Evolutionary conservation across 2,888 invertebrate genomes (phyloP), one percentile per base, ranked within the genome.

Genomic region (Chrysolina oricalcia): DNA sequence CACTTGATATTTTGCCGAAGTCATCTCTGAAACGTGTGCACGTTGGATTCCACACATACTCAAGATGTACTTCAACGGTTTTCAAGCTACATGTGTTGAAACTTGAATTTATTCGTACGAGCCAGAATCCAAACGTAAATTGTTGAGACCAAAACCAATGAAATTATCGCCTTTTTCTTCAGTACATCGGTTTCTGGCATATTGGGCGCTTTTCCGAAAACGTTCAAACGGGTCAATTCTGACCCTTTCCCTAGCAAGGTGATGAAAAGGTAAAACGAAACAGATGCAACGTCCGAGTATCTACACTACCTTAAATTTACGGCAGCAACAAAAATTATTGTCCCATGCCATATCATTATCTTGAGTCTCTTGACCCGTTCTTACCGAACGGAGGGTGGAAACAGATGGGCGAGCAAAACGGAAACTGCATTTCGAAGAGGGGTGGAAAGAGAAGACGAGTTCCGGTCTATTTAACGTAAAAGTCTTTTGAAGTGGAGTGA

Each of bases 361-460:
- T 48, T 27, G 59, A 59, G 15, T 59, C 23, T 59, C 35, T 67
- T 67, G 67, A 67, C 67, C 67, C 67, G 35, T 67, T 50, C 23
- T 67, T 23, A 67, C 10, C 9, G 40, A 27, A 17, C 48, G 66
- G 67, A 23, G 67, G 23, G 67, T 27, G 50, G 50, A 35, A 67
- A 67, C 67, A 67, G 67, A 67, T 67, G 67, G 48, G 35, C 23
- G 35, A 67, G 50, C 67, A 35, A 67, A 67, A 67, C 67, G 67
- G 67, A 67, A 67, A 67, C 50, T 50, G 67, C 67, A 50, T 27
- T 67, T 67, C 67, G 50, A 27, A 59, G 59, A 19, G 67, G 67
- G 67, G 67, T 50, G 67, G 50, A 48, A 27, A 67, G 50, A 27
- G 35, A 67, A 50, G 67, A 50, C 50, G 67, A 67, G 67, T 67